Evolutionary conservation across 2,113 vertebrate species (phyloP), one percentile per base, ranked within the genome.

Genomic region (Oreamnos americanus): DNA sequence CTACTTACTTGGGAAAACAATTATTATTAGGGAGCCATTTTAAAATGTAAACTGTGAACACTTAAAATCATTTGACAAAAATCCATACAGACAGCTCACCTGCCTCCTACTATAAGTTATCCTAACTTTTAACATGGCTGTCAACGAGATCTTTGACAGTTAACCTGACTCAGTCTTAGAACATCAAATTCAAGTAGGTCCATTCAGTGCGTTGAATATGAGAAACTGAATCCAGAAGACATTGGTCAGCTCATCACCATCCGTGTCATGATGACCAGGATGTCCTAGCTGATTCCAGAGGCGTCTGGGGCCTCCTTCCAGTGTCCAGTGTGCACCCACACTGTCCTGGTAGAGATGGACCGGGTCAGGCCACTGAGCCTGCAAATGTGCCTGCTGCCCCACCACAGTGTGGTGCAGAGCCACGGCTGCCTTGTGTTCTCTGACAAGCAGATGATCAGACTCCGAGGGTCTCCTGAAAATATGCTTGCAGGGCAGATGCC

Each of bases 81-180:
- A 99, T 96, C 99, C 99, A 28, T 99, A 99, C 94, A 99, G 99
- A 94, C 99, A 99, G 96, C 99, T 99, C 88, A 98, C 99, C 98
- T 99, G 98, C 98, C 99, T 99, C 95, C 99, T 99, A 94, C 99
- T 99, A 99, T 99, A 99, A 99, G 99, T 99, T 87, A 99, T 99
- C 96, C 99, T 99, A 58, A 99, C 99, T 5, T 99, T 99, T 96
- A 99, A 99, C 97, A 99, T 99, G 99, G 99, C 99, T 43, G 99
- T 99, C 94, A 99, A 99, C 71, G 99, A 99, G 97, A 99, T 99
- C 49, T 99, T 99, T 96, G 99, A 99, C 76, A 99, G 98, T 53
- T 99, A 99, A 99, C 84, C 99, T 5, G 99, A 99, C 97, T 99
- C 99, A 6, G 98, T 99, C 96, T 98, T 99, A 94, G 99, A 99